Conservation (phyloP, 2,113 vertebrate species). For the Apus apus region DNA sequence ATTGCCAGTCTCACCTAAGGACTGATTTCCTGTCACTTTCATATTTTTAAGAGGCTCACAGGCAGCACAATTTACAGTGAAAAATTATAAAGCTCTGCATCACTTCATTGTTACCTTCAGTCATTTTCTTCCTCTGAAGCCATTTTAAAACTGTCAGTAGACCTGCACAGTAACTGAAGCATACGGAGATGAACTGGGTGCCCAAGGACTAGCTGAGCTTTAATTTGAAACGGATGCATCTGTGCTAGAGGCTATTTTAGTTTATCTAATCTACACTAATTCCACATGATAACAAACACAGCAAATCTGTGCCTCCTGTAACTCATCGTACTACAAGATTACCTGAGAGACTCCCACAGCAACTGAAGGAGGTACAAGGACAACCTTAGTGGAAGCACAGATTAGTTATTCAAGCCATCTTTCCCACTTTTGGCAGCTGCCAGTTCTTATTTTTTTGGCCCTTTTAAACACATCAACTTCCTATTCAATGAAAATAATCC, state of each 20-base stretch:
- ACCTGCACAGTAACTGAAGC: not conserved
- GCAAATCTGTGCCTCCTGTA: not conserved
- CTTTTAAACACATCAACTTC: not conserved
- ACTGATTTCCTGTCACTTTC: not conserved
- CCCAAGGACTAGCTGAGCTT: not conserved
- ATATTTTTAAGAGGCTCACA: not conserved
- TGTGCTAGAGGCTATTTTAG: not conserved
- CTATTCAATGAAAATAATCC: not conserved
- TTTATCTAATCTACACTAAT: not conserved
- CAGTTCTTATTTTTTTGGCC: not conserved
- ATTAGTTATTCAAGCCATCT: not conserved
- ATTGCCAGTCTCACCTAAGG: not conserved
- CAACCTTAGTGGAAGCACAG: not conserved
- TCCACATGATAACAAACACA: not conserved
- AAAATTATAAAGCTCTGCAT: not conserved
- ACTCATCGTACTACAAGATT: not conserved
- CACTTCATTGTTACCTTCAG: not conserved
- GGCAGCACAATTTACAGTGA: not conserved
- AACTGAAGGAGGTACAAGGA: not conserved
- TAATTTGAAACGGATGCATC: not conserved
- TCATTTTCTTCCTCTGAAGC: not conserved
- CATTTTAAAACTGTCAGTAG: not conserved
- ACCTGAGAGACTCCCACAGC: not conserved
- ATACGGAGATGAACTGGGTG: not conserved
- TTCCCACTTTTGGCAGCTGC: not conserved